phyloP scores from a whole-genome alignment of 2,113 vertebrate genomes.

The Gobius niger region DNA sequence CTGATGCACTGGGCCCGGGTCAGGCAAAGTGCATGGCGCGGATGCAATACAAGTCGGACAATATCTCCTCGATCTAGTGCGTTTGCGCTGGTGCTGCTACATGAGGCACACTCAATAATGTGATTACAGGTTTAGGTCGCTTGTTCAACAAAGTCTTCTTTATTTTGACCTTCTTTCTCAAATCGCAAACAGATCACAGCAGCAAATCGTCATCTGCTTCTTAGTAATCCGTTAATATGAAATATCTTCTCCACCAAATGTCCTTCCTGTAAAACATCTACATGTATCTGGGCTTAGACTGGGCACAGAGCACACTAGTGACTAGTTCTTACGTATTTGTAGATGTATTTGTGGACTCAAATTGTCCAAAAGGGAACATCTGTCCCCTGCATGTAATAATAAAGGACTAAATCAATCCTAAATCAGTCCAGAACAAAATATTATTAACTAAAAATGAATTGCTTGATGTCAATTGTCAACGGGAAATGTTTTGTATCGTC shows the following conservation, averaged over 20 bases:
- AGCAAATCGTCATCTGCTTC: not conserved
- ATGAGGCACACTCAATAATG: conserved; percentile 63
- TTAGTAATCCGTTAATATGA: not conserved
- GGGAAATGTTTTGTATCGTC: conserved; percentile 56
- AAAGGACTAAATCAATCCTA: conserved; percentile 67
- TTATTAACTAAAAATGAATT: conserved; percentile 62
- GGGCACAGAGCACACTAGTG: too few relatives aligned
- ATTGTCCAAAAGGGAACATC: too few relatives aligned
- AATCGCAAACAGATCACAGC: not conserved
- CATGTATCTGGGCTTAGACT: too few relatives aligned
- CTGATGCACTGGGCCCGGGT: conserved; percentile 67
- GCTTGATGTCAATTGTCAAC: too few relatives aligned
- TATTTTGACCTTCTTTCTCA: not conserved
- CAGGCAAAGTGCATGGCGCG: conserved; percentile 70
- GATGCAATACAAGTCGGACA: conserved; percentile 37
- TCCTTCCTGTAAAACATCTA: not conserved
- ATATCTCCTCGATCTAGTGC: conserved; percentile 70
- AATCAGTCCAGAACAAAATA: too few relatives aligned
- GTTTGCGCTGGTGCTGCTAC: conserved; percentile 37
- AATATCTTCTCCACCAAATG: not conserved
- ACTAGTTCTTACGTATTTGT: too few relatives aligned
- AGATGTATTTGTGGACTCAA: too few relatives aligned
- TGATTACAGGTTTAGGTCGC: conserved; percentile 60
- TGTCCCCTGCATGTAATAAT: conserved; percentile 48
- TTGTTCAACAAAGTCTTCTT: conserved; percentile 27